A percentile compares a stretch with the other conserved stretches of the same genome.
Evolutionary conservation across 2,888 invertebrate genomes (phyloP).

Genomic region (Keiferia lycopersicella): DNA sequence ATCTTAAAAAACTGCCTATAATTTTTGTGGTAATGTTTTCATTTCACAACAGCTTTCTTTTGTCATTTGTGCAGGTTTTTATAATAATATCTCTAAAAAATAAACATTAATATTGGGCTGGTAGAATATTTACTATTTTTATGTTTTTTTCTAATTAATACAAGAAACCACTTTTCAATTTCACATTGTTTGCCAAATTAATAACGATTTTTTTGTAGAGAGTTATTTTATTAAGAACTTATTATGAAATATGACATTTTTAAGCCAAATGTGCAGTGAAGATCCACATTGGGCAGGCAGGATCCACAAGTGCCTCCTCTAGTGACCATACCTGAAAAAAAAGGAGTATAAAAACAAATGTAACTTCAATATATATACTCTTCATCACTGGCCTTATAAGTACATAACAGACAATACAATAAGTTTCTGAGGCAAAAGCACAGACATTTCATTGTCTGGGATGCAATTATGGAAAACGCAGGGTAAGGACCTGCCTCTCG

Average conservation of each 20-base stretch:
- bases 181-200: conserved; percentile 55
- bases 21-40: conserved; percentile 45
- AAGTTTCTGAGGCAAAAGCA: no score
- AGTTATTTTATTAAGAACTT: conserved; percentile 67
- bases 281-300: conserved; percentile 36
- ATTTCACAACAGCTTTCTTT: conserved; percentile 30
- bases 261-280: conserved; percentile 45
- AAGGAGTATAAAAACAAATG: not conserved
- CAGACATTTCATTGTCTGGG: no score
- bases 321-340: conserved; percentile 78
- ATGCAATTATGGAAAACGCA: no score
- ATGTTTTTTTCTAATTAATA: conserved; percentile 49
- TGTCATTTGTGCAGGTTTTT: conserved; percentile 11
- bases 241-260: conserved; percentile 63
- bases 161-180: conserved; percentile 47
- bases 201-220: conserved; percentile 61
- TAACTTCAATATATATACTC: no score
- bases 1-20: conserved; percentile 67
- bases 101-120: conserved; percentile 50
- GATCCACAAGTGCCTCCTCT: conserved; percentile 41
- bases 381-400: no score
- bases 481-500: no score
- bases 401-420: no score
- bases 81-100: conserved; percentile 40
- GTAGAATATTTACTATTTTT: conserved; percentile 61